Evolutionary conservation across 2,888 invertebrate genomes (phyloP).

Genomic region (Melinaea menophilus): DNA sequence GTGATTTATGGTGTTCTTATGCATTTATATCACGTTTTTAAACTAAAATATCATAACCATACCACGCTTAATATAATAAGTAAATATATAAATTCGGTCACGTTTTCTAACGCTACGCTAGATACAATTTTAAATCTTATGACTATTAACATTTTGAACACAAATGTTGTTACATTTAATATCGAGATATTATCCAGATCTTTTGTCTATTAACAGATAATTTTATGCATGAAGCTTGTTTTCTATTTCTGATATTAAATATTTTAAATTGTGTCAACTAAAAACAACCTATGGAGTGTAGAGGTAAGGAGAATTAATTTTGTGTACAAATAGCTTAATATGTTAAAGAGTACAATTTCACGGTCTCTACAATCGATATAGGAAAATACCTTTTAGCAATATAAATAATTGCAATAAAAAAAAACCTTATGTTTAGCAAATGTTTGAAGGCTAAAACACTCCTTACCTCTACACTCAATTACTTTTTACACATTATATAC

Average conservation of each 20-base stretch:
- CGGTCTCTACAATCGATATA: too few species aligned
- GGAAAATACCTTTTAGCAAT: too few species aligned
- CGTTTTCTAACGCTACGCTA: constrained; percentile 39
- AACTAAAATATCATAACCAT: constrained; percentile 22
- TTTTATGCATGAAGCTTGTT: too few species aligned
- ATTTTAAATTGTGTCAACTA: too few species aligned
- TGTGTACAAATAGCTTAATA: too few species aligned
- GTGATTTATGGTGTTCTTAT: background rate
- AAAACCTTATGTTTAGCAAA: background rate
- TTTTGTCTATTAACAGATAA: background rate
- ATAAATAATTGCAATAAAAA: background rate
- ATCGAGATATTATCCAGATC: constrained; percentile 9
- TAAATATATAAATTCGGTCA: constrained; percentile 64
- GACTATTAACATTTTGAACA: constrained; percentile 33
- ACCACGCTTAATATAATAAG: constrained; percentile 31
- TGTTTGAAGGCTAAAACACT: background rate
- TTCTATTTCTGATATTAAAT: too few species aligned
- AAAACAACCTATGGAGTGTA: too few species aligned
- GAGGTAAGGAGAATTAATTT: too few species aligned
- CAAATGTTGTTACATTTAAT: constrained; percentile 17
- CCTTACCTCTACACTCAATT: background rate
- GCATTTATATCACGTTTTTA: constrained; percentile 21
- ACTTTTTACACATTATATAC: constrained; percentile 47
- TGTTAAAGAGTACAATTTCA: too few species aligned
- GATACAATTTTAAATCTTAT: constrained; percentile 23